Evolutionary conservation across 1,140 invertebrate genomes (phyloP).

Genomic region (Monochamus saltuarius): DNA sequence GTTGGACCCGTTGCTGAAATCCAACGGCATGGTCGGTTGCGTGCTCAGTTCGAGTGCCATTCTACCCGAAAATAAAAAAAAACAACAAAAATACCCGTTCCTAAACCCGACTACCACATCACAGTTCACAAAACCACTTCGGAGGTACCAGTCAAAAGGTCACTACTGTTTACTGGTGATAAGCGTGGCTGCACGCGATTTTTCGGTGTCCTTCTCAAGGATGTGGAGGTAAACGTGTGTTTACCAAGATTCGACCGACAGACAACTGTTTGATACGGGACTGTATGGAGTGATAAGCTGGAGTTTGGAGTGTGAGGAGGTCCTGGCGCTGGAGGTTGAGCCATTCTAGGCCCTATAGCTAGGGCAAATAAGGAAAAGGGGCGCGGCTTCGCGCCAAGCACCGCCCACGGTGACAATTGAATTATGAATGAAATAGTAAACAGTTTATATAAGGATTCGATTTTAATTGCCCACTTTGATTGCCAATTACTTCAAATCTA

Average conservation of each 20-base stretch:
- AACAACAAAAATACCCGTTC: background rate
- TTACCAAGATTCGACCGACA: slow-evolving; percentile 33
- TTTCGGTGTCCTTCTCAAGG: slow-evolving; percentile 3
- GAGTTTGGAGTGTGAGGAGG: slow-evolving; percentile 28
- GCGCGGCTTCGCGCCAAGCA: slow-evolving; percentile 10
- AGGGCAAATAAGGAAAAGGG: slow-evolving; percentile 22
- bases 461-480: slow-evolving; percentile 14
- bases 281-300: slow-evolving; percentile 37
- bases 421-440: slow-evolving; percentile 47
- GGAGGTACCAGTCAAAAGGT: background rate
- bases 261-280: slow-evolving; percentile 43
- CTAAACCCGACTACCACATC: background rate
- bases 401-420: slow-evolving; percentile 39
- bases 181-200: background rate
- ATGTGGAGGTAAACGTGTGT: slow-evolving; percentile 23
- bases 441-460: slow-evolving; percentile 33
- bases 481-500: background rate
- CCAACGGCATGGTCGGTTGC: slow-evolving; percentile 47
- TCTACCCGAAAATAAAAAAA: slow-evolving; percentile 14
- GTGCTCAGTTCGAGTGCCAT: slow-evolving; percentile 49
- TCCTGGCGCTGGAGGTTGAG: background rate
- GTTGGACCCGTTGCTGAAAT: slow-evolving; percentile 44
- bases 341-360: slow-evolving; percentile 28
- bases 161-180: no score
- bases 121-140: background rate